These are phyloP conservation scores for Copidosoma aretas DNA, from an alignment of 2,888 invertebrate genomes.

Conservation along the genomic window DNA sequence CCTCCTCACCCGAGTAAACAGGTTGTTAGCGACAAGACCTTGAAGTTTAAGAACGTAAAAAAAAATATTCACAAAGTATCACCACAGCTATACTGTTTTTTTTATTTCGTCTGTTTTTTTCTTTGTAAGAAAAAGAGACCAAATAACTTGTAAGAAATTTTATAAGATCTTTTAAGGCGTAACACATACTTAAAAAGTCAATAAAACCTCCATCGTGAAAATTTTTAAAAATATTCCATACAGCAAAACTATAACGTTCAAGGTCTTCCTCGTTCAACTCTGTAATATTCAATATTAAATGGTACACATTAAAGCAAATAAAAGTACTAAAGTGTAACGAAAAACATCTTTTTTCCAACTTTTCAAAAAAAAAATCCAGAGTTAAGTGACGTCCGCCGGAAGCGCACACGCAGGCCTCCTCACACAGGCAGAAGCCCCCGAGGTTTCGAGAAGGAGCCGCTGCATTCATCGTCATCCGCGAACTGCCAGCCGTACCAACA, in stretches of 20 bases:
- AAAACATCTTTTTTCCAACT: slow-evolving; percentile 39
- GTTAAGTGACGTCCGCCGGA: slow-evolving; percentile 60
- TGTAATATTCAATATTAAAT: neutral
- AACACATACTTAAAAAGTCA: too few relatives aligned
- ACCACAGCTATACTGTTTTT: slow-evolving; percentile 10
- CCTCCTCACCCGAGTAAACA: slow-evolving; percentile 31
- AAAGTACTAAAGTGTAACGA: slow-evolving; percentile 38
- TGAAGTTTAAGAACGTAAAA: slow-evolving; percentile 30
- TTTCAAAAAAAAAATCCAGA: slow-evolving; percentile 49
- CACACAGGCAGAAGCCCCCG: slow-evolving; percentile 58
- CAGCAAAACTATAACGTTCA: neutral
- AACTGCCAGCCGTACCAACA: slow-evolving; percentile 35
- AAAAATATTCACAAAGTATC: slow-evolving; percentile 8
- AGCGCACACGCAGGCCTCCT: slow-evolving; percentile 59
- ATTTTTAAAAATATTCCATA: too few relatives aligned
- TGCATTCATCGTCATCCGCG: slow-evolving; percentile 22
- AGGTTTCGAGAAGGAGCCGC: slow-evolving; percentile 48
- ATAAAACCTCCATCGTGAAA: too few relatives aligned
- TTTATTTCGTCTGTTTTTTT: neutral
- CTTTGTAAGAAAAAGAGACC: neutral
- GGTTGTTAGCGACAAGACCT: slow-evolving; percentile 31
- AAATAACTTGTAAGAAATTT: too few relatives aligned
- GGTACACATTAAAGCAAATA: slow-evolving; percentile 5
- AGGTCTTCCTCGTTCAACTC: neutral
- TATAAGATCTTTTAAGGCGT: too few relatives aligned